Conservation (phyloP, 2,888 invertebrate species). For the Gasteruption jaculator region DNA sequence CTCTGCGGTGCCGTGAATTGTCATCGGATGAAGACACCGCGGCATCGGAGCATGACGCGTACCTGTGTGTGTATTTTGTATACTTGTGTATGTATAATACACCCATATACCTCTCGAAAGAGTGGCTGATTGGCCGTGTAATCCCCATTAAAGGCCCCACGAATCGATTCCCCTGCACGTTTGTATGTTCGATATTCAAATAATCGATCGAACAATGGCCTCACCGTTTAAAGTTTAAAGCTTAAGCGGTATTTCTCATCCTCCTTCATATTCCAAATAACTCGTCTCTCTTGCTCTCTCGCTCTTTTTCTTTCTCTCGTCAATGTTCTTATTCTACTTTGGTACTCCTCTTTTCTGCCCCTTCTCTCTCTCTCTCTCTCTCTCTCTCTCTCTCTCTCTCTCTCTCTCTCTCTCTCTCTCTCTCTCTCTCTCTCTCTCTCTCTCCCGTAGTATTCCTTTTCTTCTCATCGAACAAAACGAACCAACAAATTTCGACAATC, state of each 20-base stretch:
- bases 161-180: constrained; percentile 47
- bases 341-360: constrained; percentile 9
- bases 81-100: no score
- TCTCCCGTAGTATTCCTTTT: constrained; percentile 17
- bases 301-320: constrained; percentile 16
- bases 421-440: constrained; percentile 12
- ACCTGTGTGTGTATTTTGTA: no score
- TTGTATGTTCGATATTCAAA: constrained; percentile 48
- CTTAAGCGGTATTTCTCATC: constrained; percentile 21
- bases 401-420: constrained; percentile 9
- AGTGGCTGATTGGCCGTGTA: constrained; percentile 51
- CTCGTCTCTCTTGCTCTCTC: constrained; percentile 23
- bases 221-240: constrained; percentile 29
- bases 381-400: background rate
- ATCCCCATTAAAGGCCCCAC: constrained; percentile 50
- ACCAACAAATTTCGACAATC: no score
- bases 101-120: constrained; percentile 1
- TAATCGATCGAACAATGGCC: constrained; percentile 49
- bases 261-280: constrained; percentile 20
- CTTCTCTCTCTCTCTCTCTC: background rate
- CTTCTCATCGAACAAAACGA: constrained; percentile 19
- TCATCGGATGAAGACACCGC: no score
- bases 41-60: no score
- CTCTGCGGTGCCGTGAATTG: no score
- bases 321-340: constrained; percentile 9